phyloP scores from a whole-genome alignment of 2,113 vertebrate genomes.

The Corythaixoides concolor region DNA sequence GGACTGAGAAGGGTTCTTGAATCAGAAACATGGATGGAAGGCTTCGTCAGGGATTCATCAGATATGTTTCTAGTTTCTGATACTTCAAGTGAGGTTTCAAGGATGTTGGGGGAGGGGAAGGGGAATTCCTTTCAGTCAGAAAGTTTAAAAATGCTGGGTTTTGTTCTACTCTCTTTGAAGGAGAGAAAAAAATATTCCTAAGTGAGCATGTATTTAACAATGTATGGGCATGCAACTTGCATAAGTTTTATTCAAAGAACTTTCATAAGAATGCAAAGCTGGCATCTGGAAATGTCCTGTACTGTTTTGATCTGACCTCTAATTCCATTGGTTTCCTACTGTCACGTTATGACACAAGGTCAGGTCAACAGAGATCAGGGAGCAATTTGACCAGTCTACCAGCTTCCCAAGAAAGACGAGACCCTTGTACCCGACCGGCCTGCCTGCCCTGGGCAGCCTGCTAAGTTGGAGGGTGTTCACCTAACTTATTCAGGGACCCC shows the following conservation, averaged over 20 bases:
- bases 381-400: no score
- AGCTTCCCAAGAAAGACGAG: no score
- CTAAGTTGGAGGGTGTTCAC: no score
- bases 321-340: not conserved
- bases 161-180: not conserved
- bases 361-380: no score
- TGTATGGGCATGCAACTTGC: accelerated
- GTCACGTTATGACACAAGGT: no score
- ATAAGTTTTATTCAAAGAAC: not conserved
- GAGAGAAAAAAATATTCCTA: not conserved
- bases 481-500: no score
- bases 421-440: no score
- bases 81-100: not conserved
- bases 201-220: not conserved
- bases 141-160: not conserved
- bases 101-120: not conserved
- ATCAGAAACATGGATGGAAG: not conserved
- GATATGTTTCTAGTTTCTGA: not conserved
- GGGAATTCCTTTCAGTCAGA: not conserved
- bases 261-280: not conserved
- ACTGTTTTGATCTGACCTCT: not conserved
- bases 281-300: not conserved
- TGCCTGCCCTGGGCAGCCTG: no score
- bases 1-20: not conserved
- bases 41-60: not conserved